phyloP scores from a whole-genome alignment of 2,888 invertebrate species.

The Trissolcus brochymenae region DNA sequence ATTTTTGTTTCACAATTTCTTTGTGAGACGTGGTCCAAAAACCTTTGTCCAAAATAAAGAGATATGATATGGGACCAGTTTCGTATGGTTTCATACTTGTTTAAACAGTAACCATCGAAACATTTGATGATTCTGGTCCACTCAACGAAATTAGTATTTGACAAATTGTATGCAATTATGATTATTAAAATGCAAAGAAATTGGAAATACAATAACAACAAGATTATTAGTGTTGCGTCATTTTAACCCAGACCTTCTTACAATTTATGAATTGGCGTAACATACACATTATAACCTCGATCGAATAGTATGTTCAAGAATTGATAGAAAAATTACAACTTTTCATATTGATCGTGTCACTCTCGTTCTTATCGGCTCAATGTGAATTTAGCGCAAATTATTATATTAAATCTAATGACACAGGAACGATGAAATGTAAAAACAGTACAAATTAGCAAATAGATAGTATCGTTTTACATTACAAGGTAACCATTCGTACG shows the following conservation, averaged over 20 bases:
- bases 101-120: too few species aligned
- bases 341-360: conserved; percentile 2
- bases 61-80: too few species aligned
- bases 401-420: conserved; percentile 35
- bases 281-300: too few species aligned
- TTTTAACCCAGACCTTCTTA: conserved; percentile 1
- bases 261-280: neutral
- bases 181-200: too few species aligned
- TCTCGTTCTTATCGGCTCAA: conserved; percentile 1
- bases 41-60: too few species aligned
- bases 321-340: neutral
- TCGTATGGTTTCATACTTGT: too few species aligned
- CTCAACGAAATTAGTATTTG: too few species aligned
- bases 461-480: conserved; percentile 49
- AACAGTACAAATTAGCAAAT: conserved; percentile 38
- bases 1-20: too few species aligned
- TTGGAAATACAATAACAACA: neutral
- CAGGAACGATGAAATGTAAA: conserved; percentile 29
- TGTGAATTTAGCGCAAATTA: conserved; percentile 22
- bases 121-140: too few species aligned
- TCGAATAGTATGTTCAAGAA: neutral
- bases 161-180: too few species aligned
- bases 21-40: too few species aligned
- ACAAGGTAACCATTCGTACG: conserved; percentile 40
- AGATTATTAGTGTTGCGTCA: neutral